phyloP scores from a whole-genome alignment of 1,140 invertebrate genomes.

The Eupristina koningsbergeri region DNA sequence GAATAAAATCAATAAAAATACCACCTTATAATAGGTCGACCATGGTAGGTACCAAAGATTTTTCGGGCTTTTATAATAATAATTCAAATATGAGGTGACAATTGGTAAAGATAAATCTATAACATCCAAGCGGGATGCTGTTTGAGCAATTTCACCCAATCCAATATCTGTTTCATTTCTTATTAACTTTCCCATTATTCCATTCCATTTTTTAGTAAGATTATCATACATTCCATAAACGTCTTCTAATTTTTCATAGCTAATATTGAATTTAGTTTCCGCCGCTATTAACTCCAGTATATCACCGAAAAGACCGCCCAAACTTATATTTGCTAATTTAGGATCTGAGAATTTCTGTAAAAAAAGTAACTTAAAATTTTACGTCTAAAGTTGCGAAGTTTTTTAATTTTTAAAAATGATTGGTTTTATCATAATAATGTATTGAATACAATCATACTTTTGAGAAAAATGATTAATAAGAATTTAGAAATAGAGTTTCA shows the following conservation, averaged over 20 bases:
- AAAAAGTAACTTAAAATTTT: too few relatives aligned
- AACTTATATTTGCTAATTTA: background rate
- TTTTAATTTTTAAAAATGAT: too few relatives aligned
- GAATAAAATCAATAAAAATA: too few relatives aligned
- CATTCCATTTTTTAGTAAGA: slow-evolving; percentile 21
- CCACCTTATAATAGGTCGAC: slow-evolving; percentile 18
- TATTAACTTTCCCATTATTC: slow-evolving; percentile 11
- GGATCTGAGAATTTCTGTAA: background rate
- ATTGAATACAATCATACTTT: too few relatives aligned
- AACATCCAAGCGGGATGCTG: background rate
- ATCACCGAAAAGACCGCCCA: background rate
- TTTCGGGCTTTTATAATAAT: slow-evolving; percentile 5
- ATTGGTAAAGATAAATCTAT: slow-evolving; percentile 28
- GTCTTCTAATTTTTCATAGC: background rate
- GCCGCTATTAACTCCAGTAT: slow-evolving; percentile 1
- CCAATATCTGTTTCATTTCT: slow-evolving; percentile 29
- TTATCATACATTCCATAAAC: slow-evolving; percentile 5
- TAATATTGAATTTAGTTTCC: slow-evolving; percentile 4
- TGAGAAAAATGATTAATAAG: too few relatives aligned
- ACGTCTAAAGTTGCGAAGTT: too few relatives aligned
- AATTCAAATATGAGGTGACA: background rate
- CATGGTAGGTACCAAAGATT: background rate
- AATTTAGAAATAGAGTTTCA: too few relatives aligned
- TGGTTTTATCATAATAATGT: too few relatives aligned
- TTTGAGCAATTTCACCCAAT: slow-evolving; percentile 11